Evolutionary conservation across 2,888 invertebrate species (phyloP), one percentile per base, ranked within the genome.

Genomic region (Gasteruption jaculator): DNA sequence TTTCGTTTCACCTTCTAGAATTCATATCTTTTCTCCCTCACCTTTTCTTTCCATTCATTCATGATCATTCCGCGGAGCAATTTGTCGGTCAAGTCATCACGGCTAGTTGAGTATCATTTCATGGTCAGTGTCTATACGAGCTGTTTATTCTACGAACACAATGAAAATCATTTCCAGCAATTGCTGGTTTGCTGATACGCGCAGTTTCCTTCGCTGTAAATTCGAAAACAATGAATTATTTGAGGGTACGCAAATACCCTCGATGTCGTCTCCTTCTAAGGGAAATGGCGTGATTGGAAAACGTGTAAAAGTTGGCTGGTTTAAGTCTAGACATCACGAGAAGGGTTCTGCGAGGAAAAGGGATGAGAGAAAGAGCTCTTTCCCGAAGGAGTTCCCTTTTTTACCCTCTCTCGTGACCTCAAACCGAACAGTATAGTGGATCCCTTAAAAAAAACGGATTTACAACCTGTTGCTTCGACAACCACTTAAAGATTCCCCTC

Each of bases 401-500:
- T 63, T 52, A 58, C 64, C 65, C 64, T 60, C 64, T 65, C 64
- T 60, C 54, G 53, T 59, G 61, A 65, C 64, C 65, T 62, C 62
- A 62, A 67, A 65, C 61, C 63, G 54, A 66, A 67, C 58, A 46
- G 52, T 46, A 50, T 43, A 50, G 56, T 48, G 53, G 56, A 59
- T 60, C 63, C 62, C 61, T 65, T 62, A 63, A 63, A 64, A n/a
- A n/a, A 64, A 65, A 65, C 65, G 65, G 65, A 66, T 70, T 70
- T 69, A 68, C 70, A 70, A 70, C 70, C 70, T 70, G 70, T 70
- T 70, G 70, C 68, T 67, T 58, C 43, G 38, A 42, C 47, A 63
- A 59, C 66, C 69, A 68, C 68, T 70, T 70, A 70, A 69, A 70
- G 68, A 69, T 70, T 68, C 70, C 69, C 70, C 69, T 70, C 70